Evolutionary conservation across 2,113 vertebrate species (phyloP).

Genomic region (Seriola dumerili): DNA sequence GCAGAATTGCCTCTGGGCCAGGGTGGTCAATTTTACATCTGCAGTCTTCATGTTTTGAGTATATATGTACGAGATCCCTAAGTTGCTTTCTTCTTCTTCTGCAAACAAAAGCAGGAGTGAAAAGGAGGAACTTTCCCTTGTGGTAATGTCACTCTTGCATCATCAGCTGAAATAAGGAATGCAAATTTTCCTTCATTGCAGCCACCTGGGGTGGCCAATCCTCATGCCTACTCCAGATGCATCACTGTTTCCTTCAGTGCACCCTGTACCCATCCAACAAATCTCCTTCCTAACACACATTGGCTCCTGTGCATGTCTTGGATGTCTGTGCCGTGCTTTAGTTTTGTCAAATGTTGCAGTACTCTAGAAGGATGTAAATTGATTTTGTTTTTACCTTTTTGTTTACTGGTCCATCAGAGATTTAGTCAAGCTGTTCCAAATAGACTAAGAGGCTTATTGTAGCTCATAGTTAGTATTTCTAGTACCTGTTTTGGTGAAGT

Average conservation of each 20-base stretch:
- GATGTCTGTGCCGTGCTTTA: background rate
- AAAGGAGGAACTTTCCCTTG: background rate
- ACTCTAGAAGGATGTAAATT: slow-evolving; percentile 27
- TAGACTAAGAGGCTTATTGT: slow-evolving; percentile 61
- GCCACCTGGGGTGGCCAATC: slow-evolving; percentile 13
- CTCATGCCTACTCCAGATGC: background rate
- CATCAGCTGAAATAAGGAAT: slow-evolving; percentile 37
- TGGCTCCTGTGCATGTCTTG: background rate
- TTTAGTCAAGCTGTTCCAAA: slow-evolving; percentile 42
- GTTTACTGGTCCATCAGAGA: slow-evolving; percentile 43
- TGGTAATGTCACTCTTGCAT: slow-evolving; percentile 27
- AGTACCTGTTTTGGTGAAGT: slow-evolving; percentile 31
- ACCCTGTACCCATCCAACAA: background rate
- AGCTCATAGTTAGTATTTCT: slow-evolving; percentile 42
- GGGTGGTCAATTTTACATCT: background rate
- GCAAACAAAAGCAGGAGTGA: background rate
- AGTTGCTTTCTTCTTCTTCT: background rate
- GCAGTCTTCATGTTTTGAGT: background rate
- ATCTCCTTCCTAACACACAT: background rate
- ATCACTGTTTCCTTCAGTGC: background rate
- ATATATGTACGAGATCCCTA: background rate
- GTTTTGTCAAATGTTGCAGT: slow-evolving; percentile 10
- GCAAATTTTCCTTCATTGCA: slow-evolving; percentile 8
- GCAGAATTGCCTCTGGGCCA: background rate
- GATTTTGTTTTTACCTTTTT: slow-evolving; percentile 43